These are phyloP conservation scores for Falco biarmicus DNA, from an alignment of 2,797 vertebrate genomes.

Conservation along the genomic window DNA sequence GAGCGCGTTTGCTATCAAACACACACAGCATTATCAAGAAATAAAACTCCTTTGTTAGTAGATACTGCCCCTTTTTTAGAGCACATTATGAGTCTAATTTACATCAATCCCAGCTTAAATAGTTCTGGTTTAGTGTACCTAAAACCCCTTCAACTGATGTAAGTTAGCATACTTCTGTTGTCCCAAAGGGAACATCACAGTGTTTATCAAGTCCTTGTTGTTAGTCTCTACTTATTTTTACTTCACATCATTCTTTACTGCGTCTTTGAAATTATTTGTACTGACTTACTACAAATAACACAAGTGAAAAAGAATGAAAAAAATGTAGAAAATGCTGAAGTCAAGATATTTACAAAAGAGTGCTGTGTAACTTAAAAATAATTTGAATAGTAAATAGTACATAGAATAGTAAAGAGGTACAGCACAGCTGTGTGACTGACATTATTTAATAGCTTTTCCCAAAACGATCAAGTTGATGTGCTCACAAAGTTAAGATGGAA, in stretches of 20 bases:
- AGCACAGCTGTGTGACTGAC: background rate
- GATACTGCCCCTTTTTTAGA: background rate
- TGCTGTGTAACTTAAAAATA: background rate
- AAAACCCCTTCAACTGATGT: background rate
- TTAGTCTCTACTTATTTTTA: background rate
- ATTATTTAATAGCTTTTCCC: background rate
- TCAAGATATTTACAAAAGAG: background rate
- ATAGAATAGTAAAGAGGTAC: background rate
- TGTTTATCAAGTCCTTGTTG: background rate
- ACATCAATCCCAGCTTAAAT: background rate
- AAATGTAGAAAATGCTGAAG: background rate
- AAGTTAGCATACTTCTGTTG: background rate
- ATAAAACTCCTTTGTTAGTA: background rate
- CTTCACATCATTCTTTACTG: background rate
- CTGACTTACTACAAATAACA: background rate
- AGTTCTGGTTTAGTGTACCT: background rate
- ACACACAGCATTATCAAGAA: background rate
- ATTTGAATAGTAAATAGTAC: background rate
- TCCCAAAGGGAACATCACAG: background rate
- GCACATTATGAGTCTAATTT: background rate
- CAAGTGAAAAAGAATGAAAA: background rate
- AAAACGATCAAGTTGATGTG: background rate
- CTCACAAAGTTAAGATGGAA: background rate
- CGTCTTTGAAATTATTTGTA: background rate
- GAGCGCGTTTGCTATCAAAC: background rate